Base-by-base conservation (phyloP, 1,140 invertebrate genomes). In the Meloidogyne exigua region DNA sequence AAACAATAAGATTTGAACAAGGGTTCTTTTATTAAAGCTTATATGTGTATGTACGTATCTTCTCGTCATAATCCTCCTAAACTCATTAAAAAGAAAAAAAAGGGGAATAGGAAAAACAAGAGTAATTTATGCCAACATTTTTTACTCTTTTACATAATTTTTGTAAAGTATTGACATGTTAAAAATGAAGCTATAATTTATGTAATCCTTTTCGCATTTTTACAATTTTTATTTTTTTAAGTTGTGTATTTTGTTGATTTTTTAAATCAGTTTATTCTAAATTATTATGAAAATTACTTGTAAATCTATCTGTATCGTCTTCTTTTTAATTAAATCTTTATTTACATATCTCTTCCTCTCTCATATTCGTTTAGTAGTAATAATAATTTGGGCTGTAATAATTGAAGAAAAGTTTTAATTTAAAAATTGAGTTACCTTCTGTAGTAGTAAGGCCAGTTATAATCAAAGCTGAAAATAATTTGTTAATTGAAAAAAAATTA, bases 391-490 rank as follows among this genome's bases (percentile, higher is more conserved):
- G 15, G 5, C 44, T 18, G 18, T 49, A 49, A 13, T 15, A 49
- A 18, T 18, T 49, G 44, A 49, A 18, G 44, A 49, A 18, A 49
- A 18, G 15, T 49, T 49, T 49, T n/a, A 49, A 49, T 3, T 49
- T 32, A 32, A 32, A 32, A 32, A 7, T 32, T 32, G 2, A 32
- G 7, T 18, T 49, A 49, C 44, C 44, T 13, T 49, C 64, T 26
- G 28, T 66, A 66, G 18, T 36, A 28, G 65, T 67, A 67, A 0
- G 65, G n/a, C 65, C 65, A 67, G 2, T 36, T 18, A 70, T 70
- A 42, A 32, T 32, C 68, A 13, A 42, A 70, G 10, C 39, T 70
- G 21, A 32, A 70, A 70, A 72, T 25, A 67, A 66, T 32, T 13
- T 25, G 15, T 72, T n/a, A 49, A 49, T 12, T 10, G 3, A 49